A percentile compares a stretch with the other conserved stretches of the same genome.
These are phyloP conservation scores for Willowsia nigromaculata DNA, from an alignment of 2,888 invertebrate genomes.

Conservation along the genomic window DNA sequence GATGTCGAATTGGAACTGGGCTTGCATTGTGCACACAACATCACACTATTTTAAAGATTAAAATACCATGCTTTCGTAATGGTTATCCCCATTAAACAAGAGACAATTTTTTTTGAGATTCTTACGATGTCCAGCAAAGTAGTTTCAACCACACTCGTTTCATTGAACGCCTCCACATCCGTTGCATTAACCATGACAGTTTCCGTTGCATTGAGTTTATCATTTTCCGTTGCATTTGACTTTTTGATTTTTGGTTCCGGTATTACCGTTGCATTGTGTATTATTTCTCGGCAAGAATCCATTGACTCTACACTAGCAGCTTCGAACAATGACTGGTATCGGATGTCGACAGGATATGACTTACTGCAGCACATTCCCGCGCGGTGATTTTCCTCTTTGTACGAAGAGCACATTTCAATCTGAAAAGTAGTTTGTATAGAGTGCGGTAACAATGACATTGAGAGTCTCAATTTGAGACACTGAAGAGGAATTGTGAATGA, in stretches of 20 bases:
- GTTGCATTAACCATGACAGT: not conserved
- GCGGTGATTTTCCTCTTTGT: slow-evolving; percentile 69
- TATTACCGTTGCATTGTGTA: not conserved
- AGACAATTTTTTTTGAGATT: not conserved
- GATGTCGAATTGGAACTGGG: not conserved
- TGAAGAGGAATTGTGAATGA: not conserved
- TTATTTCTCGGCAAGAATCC: not conserved
- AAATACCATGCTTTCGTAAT: too few relatives aligned
- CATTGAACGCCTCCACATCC: not conserved
- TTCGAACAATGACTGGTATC: slow-evolving; percentile 25
- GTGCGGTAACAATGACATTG: not conserved
- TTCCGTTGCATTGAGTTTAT: too few relatives aligned
- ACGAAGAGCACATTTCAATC: slow-evolving; percentile 49
- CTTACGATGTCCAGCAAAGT: slow-evolving; percentile 42
- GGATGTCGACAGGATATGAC: slow-evolving; percentile 61
- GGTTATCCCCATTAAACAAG: too few relatives aligned
- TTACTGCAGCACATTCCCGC: slow-evolving; percentile 66
- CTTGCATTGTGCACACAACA: slow-evolving; percentile 25
- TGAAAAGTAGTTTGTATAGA: not conserved
- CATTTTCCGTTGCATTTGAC: too few relatives aligned
- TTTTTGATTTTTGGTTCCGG: too few relatives aligned
- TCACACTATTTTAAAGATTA: slow-evolving; percentile 19
- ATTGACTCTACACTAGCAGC: not conserved
- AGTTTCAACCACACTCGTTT: not conserved
- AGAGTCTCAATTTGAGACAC: not conserved